Conservation (phyloP, 2,113 vertebrate species). For the Takifugu flavidus region DNA sequence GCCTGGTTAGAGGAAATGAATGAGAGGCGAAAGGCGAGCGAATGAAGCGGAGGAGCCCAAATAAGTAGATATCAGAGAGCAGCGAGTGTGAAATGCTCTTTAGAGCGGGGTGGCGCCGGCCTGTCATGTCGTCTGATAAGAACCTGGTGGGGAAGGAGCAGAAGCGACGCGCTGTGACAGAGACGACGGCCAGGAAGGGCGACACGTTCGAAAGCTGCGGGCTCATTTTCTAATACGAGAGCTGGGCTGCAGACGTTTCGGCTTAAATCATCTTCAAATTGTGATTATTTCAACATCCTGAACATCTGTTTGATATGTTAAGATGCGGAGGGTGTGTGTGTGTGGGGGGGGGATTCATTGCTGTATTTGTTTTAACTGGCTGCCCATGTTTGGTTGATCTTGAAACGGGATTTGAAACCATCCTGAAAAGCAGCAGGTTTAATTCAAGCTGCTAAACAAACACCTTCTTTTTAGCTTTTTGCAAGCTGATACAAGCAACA, state of each 20-base stretch:
- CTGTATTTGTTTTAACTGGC: too few relatives aligned
- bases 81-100: slow-evolving; percentile 50
- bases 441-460: too few relatives aligned
- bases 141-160: slow-evolving; percentile 50
- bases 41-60: slow-evolving; percentile 30
- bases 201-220: slow-evolving; percentile 8
- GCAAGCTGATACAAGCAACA: too few relatives aligned
- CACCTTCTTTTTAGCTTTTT: too few relatives aligned
- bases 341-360: too few relatives aligned
- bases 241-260: background rate
- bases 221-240: slow-evolving; percentile 2
- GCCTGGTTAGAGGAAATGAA: slow-evolving; percentile 49
- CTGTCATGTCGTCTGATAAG: slow-evolving; percentile 51
- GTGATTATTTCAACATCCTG: too few relatives aligned
- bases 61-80: slow-evolving; percentile 38
- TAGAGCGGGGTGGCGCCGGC: slow-evolving; percentile 26
- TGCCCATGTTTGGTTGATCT: too few relatives aligned
- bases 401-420: too few relatives aligned
- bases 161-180: slow-evolving; percentile 24
- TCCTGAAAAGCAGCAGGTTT: too few relatives aligned
- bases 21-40: slow-evolving; percentile 44
- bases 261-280: too few relatives aligned
- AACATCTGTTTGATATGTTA: too few relatives aligned
- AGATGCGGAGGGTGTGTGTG: too few relatives aligned
- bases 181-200: slow-evolving; percentile 4